Evolutionary conservation across 2,113 vertebrate species (phyloP), one percentile per base, ranked within the genome.

Genomic region (Alethe diademata): DNA sequence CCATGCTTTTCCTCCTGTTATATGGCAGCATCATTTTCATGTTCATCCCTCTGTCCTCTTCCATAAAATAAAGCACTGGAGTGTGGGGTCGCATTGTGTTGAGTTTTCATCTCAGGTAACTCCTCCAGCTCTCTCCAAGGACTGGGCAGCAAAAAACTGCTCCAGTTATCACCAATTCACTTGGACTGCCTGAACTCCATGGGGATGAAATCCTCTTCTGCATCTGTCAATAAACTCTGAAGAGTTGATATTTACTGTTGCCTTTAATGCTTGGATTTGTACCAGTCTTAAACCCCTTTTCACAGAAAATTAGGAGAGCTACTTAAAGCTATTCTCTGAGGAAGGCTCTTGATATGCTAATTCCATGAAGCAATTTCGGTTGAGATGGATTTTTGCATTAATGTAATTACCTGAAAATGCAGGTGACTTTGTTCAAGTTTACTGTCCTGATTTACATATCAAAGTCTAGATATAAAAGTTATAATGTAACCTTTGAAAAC

Each of bases 331-430:
- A 36, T 93, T 95, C 93, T 93, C 94, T 36, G 85, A 93, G 74
- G 90, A 95, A 83, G 72, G 71, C 93, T 94, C 95, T 97, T 97
- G 95, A 95, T 94, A 93, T 96, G 95, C 88, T 94, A 96, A 96
- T 97, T 82, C 74, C 51, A 62, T 19, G 67, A 33, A 94, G 84
- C 60, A 81, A 96, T 97, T 96, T 88, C 1, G 8, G 38, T 43
- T 58, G 88, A 94, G 92, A 96, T 61, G 74, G 64, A 78, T 94
- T 95, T 93, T 90, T 95, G 94, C 90, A 93, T 94, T 95, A 96
- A 93, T 86, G 92, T 87, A 96, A 97, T 96, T 96, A 97, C 94
- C 89, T 95, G 90, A 78, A 96, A 94, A 96, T 66, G 88, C 90
- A 94, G 94, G 96, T 96, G 94, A 96, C 85, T 92, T 93, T 96